Evolutionary conservation across 1,140 invertebrate species (phyloP).

Genomic region (Aphidius gifuensis): DNA sequence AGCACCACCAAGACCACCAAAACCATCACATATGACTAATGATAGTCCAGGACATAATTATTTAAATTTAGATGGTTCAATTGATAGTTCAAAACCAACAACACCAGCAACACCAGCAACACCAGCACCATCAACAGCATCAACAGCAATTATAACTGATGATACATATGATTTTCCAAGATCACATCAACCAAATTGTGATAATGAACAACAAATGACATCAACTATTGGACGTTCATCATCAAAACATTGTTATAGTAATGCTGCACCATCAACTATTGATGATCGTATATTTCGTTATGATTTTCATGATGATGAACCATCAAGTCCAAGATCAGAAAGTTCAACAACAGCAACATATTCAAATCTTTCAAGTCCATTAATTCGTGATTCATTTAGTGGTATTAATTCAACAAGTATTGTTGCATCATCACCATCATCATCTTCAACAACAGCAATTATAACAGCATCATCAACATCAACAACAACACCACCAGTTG

Average conservation of each 20-base stretch:
- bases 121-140: slow-evolving; percentile 41
- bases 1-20: slow-evolving; percentile 73
- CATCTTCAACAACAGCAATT: slow-evolving; percentile 57
- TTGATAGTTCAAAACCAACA: slow-evolving; percentile 42
- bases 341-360: slow-evolving; percentile 56
- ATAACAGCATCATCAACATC: slow-evolving; percentile 28
- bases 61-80: slow-evolving; percentile 54
- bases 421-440: slow-evolving; percentile 28
- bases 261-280: slow-evolving; percentile 61
- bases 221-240: slow-evolving; percentile 31
- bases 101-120: slow-evolving; percentile 47
- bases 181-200: slow-evolving; percentile 58
- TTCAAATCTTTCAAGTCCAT: slow-evolving; percentile 61
- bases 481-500: slow-evolving; percentile 53
- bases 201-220: slow-evolving; percentile 10
- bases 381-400: slow-evolving; percentile 43
- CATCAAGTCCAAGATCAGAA: slow-evolving; percentile 59
- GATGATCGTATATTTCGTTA: slow-evolving; percentile 63
- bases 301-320: slow-evolving; percentile 58
- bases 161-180: slow-evolving; percentile 73
- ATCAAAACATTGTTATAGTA: slow-evolving; percentile 67
- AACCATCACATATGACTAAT: slow-evolving; percentile 61
- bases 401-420: too few relatives aligned
- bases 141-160: slow-evolving; percentile 50
- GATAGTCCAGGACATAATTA: slow-evolving; percentile 55